phyloP scores from a whole-genome alignment of 2,888 invertebrate species.

The Ennomos fuscantarius region DNA sequence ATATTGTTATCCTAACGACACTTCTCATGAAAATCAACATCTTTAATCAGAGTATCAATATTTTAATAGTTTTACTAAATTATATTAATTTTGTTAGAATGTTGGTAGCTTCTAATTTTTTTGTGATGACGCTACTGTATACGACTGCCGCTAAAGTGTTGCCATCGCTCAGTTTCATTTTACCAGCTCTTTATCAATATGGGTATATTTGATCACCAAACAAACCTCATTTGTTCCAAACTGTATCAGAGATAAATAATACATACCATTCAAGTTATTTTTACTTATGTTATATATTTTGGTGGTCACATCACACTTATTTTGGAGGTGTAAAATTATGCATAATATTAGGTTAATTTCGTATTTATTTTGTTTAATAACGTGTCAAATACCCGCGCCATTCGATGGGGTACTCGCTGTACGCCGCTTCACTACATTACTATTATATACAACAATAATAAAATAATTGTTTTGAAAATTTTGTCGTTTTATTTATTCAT shows the following conservation, averaged over 20 bases:
- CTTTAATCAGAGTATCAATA: not conserved
- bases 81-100: conserved; percentile 23
- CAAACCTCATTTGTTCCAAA: too few relatives aligned
- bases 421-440: conserved; percentile 78
- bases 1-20: not conserved
- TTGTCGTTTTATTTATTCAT: conserved; percentile 53
- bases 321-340: not conserved
- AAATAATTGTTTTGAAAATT: conserved; percentile 79
- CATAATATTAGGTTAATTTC: conserved; percentile 40
- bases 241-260: too few relatives aligned
- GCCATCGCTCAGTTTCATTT: conserved; percentile 26
- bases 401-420: conserved; percentile 76
- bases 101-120: not conserved
- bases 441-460: conserved; percentile 79
- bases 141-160: conserved; percentile 42
- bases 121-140: conserved; percentile 44
- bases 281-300: conserved; percentile 3
- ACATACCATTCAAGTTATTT: too few relatives aligned
- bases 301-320: conserved; percentile 14
- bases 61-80: conserved; percentile 19
- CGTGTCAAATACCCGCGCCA: conserved; percentile 60
- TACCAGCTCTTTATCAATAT: not conserved
- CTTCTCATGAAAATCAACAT: not conserved
- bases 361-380: conserved; percentile 44
- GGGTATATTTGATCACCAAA: conserved; percentile 11